Conservation (phyloP, 1,140 invertebrate species). For the Dufourea novaeangliae region DNA sequence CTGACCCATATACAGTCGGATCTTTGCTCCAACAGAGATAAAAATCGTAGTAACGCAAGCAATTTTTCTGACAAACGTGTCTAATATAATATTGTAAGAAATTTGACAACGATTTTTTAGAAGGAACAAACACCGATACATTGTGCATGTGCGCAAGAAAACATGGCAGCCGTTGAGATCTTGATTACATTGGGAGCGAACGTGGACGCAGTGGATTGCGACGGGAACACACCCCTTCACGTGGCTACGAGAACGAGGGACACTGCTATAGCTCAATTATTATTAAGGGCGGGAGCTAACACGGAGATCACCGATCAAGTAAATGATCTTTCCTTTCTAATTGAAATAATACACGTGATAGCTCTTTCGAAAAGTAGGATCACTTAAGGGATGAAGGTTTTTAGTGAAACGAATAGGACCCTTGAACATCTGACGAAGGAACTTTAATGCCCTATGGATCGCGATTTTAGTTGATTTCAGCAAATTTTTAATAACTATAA, state of each 20-base stretch:
- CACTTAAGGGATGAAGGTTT: too few relatives aligned
- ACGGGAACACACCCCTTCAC: constrained; percentile 91
- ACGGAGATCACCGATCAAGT: constrained; percentile 84
- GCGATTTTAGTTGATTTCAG: too few relatives aligned
- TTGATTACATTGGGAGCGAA: constrained; percentile 84
- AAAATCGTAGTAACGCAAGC: too few relatives aligned
- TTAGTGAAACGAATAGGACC: too few relatives aligned
- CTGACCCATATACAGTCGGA: not conserved
- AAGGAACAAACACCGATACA: constrained; percentile 87
- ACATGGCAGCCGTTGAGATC: constrained; percentile 86
- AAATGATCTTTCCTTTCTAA: constrained; percentile 38
- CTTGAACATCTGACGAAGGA: too few relatives aligned
- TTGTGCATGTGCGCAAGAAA: constrained; percentile 88
- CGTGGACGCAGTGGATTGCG: constrained; percentile 85
- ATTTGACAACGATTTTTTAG: constrained; percentile 69
- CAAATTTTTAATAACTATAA: too few relatives aligned
- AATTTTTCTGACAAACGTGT: too few relatives aligned
- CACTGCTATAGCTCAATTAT: constrained; percentile 86
- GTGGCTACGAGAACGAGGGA: constrained; percentile 91
- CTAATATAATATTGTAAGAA: not conserved
- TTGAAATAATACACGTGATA: too few relatives aligned
- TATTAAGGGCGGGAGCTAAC: constrained; percentile 84
- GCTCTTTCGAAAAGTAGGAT: too few relatives aligned
- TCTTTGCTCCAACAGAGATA: not conserved
- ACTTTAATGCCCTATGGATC: too few relatives aligned